These are phyloP conservation scores for Hippocampus comes DNA, from an alignment of 2,113 vertebrate species.

Conservation along the genomic window DNA sequence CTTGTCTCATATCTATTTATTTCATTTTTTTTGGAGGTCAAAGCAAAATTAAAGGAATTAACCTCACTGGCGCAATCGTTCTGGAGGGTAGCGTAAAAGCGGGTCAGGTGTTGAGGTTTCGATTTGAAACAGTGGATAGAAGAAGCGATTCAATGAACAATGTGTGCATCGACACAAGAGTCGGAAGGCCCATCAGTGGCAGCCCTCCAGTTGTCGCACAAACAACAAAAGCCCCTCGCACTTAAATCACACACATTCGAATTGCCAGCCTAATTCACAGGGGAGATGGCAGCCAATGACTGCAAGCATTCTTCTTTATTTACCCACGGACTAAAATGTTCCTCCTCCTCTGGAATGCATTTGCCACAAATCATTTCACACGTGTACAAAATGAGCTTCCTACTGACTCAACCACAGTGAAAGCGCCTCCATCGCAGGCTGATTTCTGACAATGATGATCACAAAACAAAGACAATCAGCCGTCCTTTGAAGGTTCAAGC, in stretches of 20 bases:
- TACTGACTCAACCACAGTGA: slow-evolving; percentile 9
- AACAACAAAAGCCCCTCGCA: slow-evolving; percentile 53
- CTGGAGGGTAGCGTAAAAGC: not conserved
- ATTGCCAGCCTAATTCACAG: slow-evolving; percentile 37
- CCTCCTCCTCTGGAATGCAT: slow-evolving; percentile 9
- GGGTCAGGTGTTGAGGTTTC: not conserved
- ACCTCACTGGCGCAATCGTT: not conserved
- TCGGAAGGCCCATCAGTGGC: slow-evolving; percentile 28
- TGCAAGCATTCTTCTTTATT: slow-evolving; percentile 35
- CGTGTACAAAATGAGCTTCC: slow-evolving; percentile 30
- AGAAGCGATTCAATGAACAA: slow-evolving; percentile 36
- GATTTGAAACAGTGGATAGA: slow-evolving; percentile 16
- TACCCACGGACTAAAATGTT: slow-evolving; percentile 33
- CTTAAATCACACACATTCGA: slow-evolving; percentile 45
- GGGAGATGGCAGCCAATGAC: slow-evolving; percentile 34
- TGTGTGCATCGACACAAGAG: slow-evolving; percentile 26
- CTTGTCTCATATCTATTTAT: not conserved
- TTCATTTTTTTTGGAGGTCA: not conserved
- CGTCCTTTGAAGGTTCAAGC: not conserved
- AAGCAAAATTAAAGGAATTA: not conserved
- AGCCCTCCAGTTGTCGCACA: slow-evolving; percentile 36
- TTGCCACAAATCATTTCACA: slow-evolving; percentile 46
- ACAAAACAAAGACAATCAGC: not conserved
- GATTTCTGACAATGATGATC: too few species aligned
- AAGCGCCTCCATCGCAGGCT: too few species aligned